These are phyloP conservation scores for Hycleus cichorii DNA, from an alignment of 1,140 invertebrate species.

Conservation along the genomic window DNA sequence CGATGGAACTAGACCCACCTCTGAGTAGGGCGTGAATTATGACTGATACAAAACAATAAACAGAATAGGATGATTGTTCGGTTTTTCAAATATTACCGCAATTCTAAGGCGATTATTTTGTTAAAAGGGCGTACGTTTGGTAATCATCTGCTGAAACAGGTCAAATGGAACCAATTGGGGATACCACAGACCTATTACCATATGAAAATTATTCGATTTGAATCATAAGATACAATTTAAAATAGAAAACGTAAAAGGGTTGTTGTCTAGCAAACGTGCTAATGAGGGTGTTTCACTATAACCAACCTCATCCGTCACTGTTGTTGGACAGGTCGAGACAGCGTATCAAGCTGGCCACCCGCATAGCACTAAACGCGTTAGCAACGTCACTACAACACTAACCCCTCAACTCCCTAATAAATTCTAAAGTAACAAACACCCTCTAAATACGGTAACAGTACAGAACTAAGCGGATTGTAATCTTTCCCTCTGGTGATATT, in stretches of 20 bases:
- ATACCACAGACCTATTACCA: too few species aligned
- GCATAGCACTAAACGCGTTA: constrained; percentile 33
- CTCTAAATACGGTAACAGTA: constrained; percentile 1
- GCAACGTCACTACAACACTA: constrained; percentile 15
- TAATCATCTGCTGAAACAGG: too few species aligned
- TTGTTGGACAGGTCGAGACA: constrained; percentile 9
- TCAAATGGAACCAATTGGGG: too few species aligned
- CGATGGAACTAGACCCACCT: constrained; percentile 14
- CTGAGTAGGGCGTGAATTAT: too few species aligned
- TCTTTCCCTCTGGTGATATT: constrained; percentile 35
- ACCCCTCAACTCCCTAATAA: constrained; percentile 24
- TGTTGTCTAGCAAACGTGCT: constrained; percentile 24
- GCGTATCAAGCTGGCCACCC: constrained; percentile 18
- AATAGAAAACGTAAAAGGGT: constrained; percentile 9
- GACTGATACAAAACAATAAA: too few species aligned
- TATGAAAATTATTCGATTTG: too few species aligned
- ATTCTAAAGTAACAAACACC: constrained; percentile 34
- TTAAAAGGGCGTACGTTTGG: too few species aligned
- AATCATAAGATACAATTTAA: neutral
- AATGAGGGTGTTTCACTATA: constrained; percentile 24
- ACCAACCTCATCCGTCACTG: constrained; percentile 25
- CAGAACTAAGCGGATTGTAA: constrained; percentile 34
- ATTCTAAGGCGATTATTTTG: too few species aligned
- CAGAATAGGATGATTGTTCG: too few species aligned
- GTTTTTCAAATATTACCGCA: too few species aligned